Conservation (phyloP, 2,888 invertebrate species). For the Protodeltote pygarga region DNA sequence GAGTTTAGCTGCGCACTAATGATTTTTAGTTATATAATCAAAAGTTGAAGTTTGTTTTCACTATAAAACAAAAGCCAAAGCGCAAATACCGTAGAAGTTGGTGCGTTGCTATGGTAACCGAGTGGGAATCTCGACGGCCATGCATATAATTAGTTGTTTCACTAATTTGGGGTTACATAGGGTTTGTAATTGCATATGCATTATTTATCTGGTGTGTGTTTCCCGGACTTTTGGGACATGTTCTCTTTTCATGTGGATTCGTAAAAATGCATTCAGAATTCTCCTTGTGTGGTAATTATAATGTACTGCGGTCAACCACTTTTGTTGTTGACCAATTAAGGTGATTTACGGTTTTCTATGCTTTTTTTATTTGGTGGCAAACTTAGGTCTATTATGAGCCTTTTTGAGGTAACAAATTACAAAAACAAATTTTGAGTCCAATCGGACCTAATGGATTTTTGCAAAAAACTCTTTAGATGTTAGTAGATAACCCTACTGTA, state of each 20-base stretch:
- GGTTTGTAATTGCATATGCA: constrained; percentile 33
- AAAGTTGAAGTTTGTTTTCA: constrained; percentile 37
- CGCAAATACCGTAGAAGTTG: constrained; percentile 20
- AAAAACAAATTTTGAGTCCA: no score
- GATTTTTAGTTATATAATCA: constrained; percentile 39
- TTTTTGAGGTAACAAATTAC: no score
- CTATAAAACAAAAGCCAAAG: constrained; percentile 40
- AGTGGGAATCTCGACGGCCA: constrained; percentile 13
- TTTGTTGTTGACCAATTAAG: no score
- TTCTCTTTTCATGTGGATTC: background rate
- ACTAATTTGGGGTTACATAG: constrained; percentile 17
- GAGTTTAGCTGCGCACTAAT: constrained; percentile 25
- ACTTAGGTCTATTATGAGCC: no score
- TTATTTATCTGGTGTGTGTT: constrained; percentile 8
- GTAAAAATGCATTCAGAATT: background rate
- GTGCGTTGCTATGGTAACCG: constrained; percentile 28
- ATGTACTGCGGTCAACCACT: no score
- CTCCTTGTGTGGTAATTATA: no score
- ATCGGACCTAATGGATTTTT: no score
- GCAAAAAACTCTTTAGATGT: no score
- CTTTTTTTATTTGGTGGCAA: no score
- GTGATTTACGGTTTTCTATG: no score
- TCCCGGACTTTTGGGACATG: background rate
- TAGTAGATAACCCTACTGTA: no score
- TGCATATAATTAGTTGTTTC: constrained; percentile 30